Evolutionary conservation across 2,797 vertebrate species (phyloP).

Genomic region (Leontocebus nigricollis): DNA sequence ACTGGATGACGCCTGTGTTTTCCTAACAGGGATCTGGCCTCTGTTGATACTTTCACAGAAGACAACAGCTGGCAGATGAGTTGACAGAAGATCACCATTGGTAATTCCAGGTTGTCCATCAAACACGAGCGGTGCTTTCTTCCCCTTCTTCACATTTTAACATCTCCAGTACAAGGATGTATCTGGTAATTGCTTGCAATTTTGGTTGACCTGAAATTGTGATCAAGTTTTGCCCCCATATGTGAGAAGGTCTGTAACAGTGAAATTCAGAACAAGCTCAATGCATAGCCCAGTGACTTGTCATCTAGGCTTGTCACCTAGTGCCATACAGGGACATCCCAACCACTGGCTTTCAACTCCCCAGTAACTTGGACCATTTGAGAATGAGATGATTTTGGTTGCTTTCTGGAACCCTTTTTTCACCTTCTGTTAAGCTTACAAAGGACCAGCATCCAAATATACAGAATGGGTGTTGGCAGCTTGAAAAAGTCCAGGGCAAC

Average conservation of each 20-base stretch:
- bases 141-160: background rate
- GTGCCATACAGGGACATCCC: background rate
- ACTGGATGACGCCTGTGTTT: accelerated
- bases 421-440: background rate
- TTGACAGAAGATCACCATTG: background rate
- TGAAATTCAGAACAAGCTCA: background rate
- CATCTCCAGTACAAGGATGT: background rate
- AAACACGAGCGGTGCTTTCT: accelerated
- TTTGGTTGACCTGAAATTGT: background rate
- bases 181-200: background rate
- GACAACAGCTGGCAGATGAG: background rate
- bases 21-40: background rate
- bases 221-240: background rate
- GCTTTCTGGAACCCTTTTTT: background rate
- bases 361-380: background rate
- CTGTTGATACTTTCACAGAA: background rate
- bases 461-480: background rate
- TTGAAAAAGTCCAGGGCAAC: too few relatives aligned
- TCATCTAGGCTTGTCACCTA: background rate
- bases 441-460: background rate
- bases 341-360: background rate
- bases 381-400: background rate
- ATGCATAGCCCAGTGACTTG: background rate
- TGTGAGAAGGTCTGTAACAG: background rate
- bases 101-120: background rate